These are phyloP conservation scores for Propithecus coquereli DNA, from an alignment of 2,113 vertebrate genomes.

Conservation along the genomic window DNA sequence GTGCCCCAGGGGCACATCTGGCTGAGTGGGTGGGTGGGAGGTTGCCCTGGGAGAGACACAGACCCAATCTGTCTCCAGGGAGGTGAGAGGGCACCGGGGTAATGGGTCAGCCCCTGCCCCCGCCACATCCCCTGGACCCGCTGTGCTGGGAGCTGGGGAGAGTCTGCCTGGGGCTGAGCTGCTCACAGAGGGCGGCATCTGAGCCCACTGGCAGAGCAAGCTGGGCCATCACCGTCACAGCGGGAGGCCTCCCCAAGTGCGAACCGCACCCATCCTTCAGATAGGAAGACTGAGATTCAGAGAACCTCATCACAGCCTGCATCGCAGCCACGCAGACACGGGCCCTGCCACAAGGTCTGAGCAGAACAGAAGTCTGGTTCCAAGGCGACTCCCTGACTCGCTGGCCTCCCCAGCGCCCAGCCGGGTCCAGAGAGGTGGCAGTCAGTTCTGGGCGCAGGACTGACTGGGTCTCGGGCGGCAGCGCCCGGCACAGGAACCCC, in stretches of 20 bases:
- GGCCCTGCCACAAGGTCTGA: accelerated
- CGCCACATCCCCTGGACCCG: accelerated
- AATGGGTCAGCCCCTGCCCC: too few species aligned
- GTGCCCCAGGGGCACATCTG: neutral
- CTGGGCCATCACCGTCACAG: neutral
- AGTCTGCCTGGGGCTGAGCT: too few species aligned
- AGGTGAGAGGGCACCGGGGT: accelerated
- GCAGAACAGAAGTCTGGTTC: accelerated
- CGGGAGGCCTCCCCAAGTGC: accelerated
- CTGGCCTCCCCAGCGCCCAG: accelerated
- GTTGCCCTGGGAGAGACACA: neutral
- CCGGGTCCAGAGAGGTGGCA: accelerated
- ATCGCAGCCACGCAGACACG: too few species aligned
- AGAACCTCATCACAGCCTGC: too few species aligned
- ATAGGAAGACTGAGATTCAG: neutral
- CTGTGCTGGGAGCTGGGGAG: neutral
- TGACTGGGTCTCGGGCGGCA: too few species aligned
- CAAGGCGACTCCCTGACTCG: accelerated
- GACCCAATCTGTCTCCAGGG: too few species aligned
- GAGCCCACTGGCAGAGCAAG: neutral
- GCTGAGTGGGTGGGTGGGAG: neutral
- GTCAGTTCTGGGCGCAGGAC: accelerated
- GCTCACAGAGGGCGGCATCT: neutral
- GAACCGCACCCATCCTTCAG: accelerated
- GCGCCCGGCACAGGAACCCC: accelerated